Base-by-base conservation (phyloP, 2,113 vertebrate genomes). In the Laticauda colubrina region DNA sequence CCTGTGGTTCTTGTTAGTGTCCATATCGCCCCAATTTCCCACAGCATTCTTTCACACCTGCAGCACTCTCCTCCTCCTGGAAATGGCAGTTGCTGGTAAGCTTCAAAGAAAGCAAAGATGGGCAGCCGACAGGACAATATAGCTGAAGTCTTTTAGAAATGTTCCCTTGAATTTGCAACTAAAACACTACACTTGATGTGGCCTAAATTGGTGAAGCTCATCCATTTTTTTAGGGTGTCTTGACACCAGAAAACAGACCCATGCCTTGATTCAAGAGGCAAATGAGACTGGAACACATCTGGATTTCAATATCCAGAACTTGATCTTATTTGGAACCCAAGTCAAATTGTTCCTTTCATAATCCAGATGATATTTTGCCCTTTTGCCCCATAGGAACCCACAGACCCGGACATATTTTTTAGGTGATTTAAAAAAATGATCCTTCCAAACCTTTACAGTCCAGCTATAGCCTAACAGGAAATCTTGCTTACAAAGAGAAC, bases 401-500 rank as follows among this genome's bases (percentile, higher is more conserved):
- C 75, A 89, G 24, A 86, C 53, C 43, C 81, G 75, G 87, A 89
- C 34, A 59, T 0, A 48, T 1, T 0, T 34, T 4, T 90, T 3
- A 9, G 0, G 24, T 48, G 24, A 20, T 90, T 64, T 2, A 69
- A 88, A 9, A 34, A 6, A 55, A 3, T 57, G 39, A 3, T 56
- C 56, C 18, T 89, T 55, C 55, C 2, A 5, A 85, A 69, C 14
- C 20, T 61, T 5, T 64, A 11, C 69, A 89, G 39, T 89, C 4
- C 2, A 14, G 29, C 14, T 88, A 0, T 0, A 12, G n/a, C 1
- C 92, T 91, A 21, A 29, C 26, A 34, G 1, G 7, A 0, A 10
- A 56, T 87, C 23, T 24, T 89, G 0, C 0, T 1, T 15, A 2
- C 0, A 2, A 69, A n/a, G 57, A 26, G 23, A 0, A 29, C 39